A percentile compares a stretch with the other conserved stretches of the same genome.
Conservation (phyloP, 2,888 invertebrate species). For the Laothoe populi region DNA sequence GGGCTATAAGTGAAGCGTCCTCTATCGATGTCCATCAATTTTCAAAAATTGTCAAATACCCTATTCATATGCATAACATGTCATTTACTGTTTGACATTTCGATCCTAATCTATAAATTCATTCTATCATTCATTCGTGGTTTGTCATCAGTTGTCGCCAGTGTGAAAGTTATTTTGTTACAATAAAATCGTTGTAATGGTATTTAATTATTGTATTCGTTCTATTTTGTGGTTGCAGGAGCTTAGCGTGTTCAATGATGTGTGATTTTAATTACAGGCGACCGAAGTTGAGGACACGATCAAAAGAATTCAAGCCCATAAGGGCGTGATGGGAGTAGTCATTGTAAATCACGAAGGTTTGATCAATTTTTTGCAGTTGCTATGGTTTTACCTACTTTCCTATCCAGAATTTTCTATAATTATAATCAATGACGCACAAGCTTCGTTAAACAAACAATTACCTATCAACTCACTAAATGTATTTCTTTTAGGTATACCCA, state of each 20-base stretch:
- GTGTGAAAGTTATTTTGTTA: constrained; percentile 10
- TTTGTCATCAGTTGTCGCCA: constrained; percentile 37
- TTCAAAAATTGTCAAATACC: too few species aligned
- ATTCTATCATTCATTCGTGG: constrained; percentile 5
- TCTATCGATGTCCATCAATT: too few species aligned
- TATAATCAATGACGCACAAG: not conserved
- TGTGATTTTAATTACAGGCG: constrained; percentile 73
- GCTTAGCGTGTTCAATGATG: not conserved
- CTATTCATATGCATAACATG: too few species aligned
- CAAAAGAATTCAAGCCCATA: constrained; percentile 98
- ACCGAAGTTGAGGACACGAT: constrained; percentile 99
- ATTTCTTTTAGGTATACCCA: constrained; percentile 90
- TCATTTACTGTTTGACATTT: not conserved
- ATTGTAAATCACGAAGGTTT: constrained; percentile 98
- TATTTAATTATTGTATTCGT: constrained; percentile 30
- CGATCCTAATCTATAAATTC: not conserved
- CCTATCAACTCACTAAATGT: not conserved
- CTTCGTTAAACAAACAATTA: not conserved
- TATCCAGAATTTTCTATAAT: constrained; percentile 21
- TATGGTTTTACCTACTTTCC: constrained; percentile 44
- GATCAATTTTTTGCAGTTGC: constrained; percentile 61
- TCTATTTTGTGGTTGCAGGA: not conserved
- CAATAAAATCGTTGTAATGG: constrained; percentile 35
- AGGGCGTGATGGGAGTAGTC: constrained; percentile 98
- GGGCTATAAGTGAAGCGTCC: too few species aligned